A percentile compares a stretch with the other conserved stretches of the same genome.
These are phyloP conservation scores for Nautilus pompilius DNA, from an alignment of 1,140 invertebrate species.

Conservation along the genomic window DNA sequence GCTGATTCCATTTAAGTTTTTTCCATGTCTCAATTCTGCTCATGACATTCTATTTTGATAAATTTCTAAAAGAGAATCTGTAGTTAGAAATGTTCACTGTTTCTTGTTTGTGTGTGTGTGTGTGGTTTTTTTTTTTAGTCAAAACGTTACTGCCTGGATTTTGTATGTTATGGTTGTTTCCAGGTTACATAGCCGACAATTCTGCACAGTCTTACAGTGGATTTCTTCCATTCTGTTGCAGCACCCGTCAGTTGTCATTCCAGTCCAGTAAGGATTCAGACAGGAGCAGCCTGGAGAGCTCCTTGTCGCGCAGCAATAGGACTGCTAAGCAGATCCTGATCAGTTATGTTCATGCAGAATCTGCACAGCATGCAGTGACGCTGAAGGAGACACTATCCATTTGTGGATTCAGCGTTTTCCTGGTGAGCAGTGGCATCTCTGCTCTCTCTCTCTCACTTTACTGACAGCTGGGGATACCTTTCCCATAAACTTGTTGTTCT, in stretches of 20 bases:
- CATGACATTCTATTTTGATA: no score
- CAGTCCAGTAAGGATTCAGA: slow-evolving; percentile 33
- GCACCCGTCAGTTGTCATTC: slow-evolving; percentile 24
- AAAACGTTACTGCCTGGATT: no score
- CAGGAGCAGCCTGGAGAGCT: slow-evolving; percentile 13
- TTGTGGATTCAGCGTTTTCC: slow-evolving; percentile 52
- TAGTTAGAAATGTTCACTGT: background rate
- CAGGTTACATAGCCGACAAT: background rate
- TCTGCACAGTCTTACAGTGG: background rate
- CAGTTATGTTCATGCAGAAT: slow-evolving; percentile 57
- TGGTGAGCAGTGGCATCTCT: no score
- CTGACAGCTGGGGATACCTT: no score
- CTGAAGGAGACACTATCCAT: slow-evolving; percentile 50
- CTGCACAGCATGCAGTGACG: slow-evolving; percentile 53
- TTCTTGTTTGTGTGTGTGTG: background rate
- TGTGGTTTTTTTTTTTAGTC: background rate
- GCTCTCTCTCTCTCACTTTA: no score
- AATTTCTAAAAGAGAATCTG: background rate
- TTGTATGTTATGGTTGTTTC: background rate
- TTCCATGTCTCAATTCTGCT: no score
- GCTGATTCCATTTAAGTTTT: no score
- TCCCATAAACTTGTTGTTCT: no score
- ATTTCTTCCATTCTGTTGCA: slow-evolving; percentile 18
- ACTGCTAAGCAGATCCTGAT: slow-evolving; percentile 55
- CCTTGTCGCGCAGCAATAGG: no score